Evolutionary conservation across 2,113 vertebrate species (phyloP).

Genomic region (Oreocharis arfaki): DNA sequence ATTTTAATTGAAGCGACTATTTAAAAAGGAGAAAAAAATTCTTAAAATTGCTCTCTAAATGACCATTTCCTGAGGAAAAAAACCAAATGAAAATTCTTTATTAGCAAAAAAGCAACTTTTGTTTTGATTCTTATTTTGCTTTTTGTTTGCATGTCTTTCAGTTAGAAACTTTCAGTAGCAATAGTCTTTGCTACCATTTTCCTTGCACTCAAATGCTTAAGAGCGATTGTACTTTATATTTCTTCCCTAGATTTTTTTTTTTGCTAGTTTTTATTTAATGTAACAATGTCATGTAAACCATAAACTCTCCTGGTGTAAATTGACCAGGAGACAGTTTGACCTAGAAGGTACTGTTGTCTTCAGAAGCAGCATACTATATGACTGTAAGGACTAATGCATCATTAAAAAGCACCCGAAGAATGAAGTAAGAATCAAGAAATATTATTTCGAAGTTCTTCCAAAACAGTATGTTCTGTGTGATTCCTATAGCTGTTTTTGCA

Average conservation of each 20-base stretch:
- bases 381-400: neutral
- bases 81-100: neutral
- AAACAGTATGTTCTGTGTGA: neutral
- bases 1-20: neutral
- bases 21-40: neutral
- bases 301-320: neutral
- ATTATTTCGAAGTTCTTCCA: neutral
- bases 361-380: neutral
- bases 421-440: neutral
- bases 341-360: neutral
- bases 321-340: neutral
- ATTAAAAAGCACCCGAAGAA: neutral
- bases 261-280: neutral
- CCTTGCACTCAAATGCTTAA: neutral
- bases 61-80: neutral
- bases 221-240: neutral
- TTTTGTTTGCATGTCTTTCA: neutral
- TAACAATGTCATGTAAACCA: neutral
- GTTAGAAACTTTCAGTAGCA: neutral
- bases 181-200: neutral
- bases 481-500: neutral
- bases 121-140: neutral
- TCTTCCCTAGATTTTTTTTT: neutral
- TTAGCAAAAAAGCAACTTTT: neutral
- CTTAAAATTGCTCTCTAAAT: neutral